Evolutionary conservation across 2,797 vertebrate species (phyloP), one percentile per base, ranked within the genome.

Genomic region (Sebastes ruberrimus): DNA sequence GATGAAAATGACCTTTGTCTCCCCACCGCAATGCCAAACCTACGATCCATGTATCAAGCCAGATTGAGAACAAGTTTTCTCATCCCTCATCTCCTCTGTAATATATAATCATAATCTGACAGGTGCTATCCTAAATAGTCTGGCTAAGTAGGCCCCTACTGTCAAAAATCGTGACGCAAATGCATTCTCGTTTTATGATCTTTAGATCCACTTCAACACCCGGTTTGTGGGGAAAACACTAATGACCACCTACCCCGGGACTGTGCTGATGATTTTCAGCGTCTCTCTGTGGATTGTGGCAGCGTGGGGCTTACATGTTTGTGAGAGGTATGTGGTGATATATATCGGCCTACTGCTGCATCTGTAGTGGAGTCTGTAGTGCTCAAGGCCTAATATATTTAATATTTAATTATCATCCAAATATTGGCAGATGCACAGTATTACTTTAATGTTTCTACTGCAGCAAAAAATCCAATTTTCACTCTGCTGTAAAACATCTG

Each of bases 251-350:
- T 98, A 97, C 90, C 97, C 97, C 0, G 97, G 97, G 46, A 98
- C 97, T 0, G 97, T 98, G 90, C 95, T 98, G 86, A 96, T 98
- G 77, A 96, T 98, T 30, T 98, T 98, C 95, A 98, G 97, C 83
- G 97, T 98, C 74, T 98, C 97, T 30, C 93, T 98, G 86, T 98
- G 97, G 97, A 96, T 98, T 32, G 97, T 98, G 4, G 97, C 97
- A 0, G 97, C 97, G 0, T 99, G 97, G 97, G 98, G 97, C 0
- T 94, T 98, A 4, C 96, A 97, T 0, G 97, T 98, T 53, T 98
- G 97, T 0, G 97, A 98, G 92, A 98, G 97, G 97, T 98, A 92
- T 74, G 92, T 16, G 65, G 65, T 42, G 10, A 18, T 57, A 11
- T 57, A 11, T 52, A 11, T n/a, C 4, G 2, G 10, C 2, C 53